phyloP scores from a whole-genome alignment of 2,888 invertebrate species.

The Papilio elwesi region DNA sequence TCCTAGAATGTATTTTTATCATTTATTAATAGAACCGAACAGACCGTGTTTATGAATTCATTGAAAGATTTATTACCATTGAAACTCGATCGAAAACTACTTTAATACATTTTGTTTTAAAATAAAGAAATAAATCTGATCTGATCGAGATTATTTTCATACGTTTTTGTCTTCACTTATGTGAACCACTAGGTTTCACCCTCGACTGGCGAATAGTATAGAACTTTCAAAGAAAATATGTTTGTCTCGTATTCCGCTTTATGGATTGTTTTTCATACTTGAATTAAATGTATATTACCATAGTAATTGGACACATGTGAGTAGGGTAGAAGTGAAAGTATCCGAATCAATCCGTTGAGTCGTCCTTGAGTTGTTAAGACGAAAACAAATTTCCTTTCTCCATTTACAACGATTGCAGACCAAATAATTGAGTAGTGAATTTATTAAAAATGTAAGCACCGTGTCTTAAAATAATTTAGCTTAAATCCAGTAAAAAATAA shows the following conservation, averaged over 20 bases:
- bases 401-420: not conserved
- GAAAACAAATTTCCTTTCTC: slow-evolving; percentile 14
- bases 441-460: no score
- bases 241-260: no score
- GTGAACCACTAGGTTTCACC: no score
- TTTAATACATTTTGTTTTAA: no score
- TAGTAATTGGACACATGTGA: not conserved
- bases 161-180: no score
- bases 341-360: slow-evolving; percentile 5
- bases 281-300: no score
- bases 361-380: slow-evolving; percentile 16
- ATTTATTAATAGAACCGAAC: slow-evolving; percentile 15
- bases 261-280: no score
- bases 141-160: not conserved
- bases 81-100: not conserved
- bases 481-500: no score
- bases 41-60: not conserved
- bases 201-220: not conserved
- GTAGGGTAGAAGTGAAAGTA: not conserved
- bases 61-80: slow-evolving; percentile 7
- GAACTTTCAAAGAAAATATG: not conserved
- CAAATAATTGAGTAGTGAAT: not conserved
- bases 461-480: no score
- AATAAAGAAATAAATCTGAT: not conserved
- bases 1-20: slow-evolving; percentile 32